A percentile compares a stretch with the other conserved stretches of the same genome.
Conservation (phyloP, 2,113 vertebrate genomes). For the Thalassoma bifasciatum region DNA sequence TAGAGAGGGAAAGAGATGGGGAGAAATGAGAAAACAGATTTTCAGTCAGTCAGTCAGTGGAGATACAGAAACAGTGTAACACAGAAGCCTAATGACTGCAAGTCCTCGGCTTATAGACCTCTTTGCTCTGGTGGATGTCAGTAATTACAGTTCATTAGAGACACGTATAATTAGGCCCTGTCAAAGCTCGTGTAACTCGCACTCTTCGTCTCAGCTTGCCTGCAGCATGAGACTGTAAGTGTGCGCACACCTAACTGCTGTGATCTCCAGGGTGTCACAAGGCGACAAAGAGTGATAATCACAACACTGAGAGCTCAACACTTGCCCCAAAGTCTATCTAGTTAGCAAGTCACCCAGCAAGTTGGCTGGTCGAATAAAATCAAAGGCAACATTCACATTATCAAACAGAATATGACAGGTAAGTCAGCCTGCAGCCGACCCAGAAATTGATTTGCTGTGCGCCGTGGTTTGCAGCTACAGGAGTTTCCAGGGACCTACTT, state of each 20-base stretch:
- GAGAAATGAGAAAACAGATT: constrained; percentile 50
- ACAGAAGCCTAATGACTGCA: constrained; percentile 75
- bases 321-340: not conserved
- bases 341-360: constrained; percentile 9
- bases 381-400: constrained; percentile 13
- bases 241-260: constrained; percentile 49
- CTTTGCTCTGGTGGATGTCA: constrained; percentile 76
- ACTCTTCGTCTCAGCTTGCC: constrained; percentile 63
- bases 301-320: constrained; percentile 16
- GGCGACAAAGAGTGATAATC: constrained; percentile 62
- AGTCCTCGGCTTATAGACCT: constrained; percentile 75
- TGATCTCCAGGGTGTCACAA: constrained; percentile 50
- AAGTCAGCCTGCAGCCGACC: constrained; percentile 27
- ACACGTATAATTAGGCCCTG: constrained; percentile 80
- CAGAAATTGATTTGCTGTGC: constrained; percentile 40
- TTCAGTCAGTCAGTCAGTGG: constrained; percentile 52
- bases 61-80: constrained; percentile 53
- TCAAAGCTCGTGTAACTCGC: constrained; percentile 76
- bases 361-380: constrained; percentile 18
- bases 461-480: constrained; percentile 11
- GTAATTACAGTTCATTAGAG: constrained; percentile 85
- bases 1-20: constrained; percentile 59
- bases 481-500: constrained; percentile 49
- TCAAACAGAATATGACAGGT: constrained; percentile 33
- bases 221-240: constrained; percentile 41